Percentiles rank a stretch among this genome's conserved stretches.
phyloP scores from a whole-genome alignment of 2,888 invertebrate genomes.

The Nymphalis urticae region DNA sequence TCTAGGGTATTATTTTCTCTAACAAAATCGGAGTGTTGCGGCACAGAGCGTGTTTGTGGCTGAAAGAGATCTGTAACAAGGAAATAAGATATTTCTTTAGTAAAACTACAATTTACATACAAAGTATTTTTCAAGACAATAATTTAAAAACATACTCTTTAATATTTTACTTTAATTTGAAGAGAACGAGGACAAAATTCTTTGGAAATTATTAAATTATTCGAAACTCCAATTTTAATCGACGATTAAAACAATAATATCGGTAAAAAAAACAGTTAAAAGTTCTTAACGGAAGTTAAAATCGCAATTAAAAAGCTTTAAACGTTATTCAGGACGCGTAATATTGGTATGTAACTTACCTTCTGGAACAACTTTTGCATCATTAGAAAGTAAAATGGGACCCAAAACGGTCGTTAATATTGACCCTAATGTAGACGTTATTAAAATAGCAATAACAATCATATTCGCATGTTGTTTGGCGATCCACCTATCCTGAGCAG shows the following conservation, averaged over 20 bases:
- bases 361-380: conserved; percentile 66
- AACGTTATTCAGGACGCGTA: background rate
- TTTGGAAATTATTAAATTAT: too few species aligned
- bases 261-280: too few species aligned
- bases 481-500: conserved; percentile 59
- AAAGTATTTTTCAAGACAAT: background rate
- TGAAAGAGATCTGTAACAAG: conserved; percentile 29
- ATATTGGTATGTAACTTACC: conserved; percentile 50
- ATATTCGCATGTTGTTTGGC: conserved; percentile 72
- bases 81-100: conserved; percentile 1
- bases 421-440: conserved; percentile 71
- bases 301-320: background rate
- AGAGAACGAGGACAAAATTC: too few species aligned
- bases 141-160: background rate
- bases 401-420: conserved; percentile 66
- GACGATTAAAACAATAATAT: too few species aligned
- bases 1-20: conserved; percentile 44
- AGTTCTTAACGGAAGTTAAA: background rate
- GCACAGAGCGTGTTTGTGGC: conserved; percentile 44
- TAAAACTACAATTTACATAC: background rate
- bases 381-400: conserved; percentile 66
- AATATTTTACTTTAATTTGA: background rate
- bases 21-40: conserved; percentile 43
- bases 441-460: conserved; percentile 72
- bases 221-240: too few species aligned